Base-by-base conservation (phyloP, 2,888 invertebrate genomes). In the Melipona beecheii region DNA sequence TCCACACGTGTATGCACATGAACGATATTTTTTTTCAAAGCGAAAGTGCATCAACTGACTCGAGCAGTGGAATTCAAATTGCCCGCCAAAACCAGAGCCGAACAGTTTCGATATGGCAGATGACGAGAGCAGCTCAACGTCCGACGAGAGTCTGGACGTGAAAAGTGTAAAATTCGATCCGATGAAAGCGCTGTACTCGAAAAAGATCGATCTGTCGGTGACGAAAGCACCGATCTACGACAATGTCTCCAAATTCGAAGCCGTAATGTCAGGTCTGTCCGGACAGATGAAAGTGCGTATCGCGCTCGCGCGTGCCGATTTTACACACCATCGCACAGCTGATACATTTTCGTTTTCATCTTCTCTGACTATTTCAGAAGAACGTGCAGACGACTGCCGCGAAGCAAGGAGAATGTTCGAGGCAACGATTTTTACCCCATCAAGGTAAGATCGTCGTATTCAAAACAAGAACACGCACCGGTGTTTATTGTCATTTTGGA, bases 121-220 rank as follows among this genome's bases (percentile, higher is more conserved):
- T 79, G 90, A 86, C 19, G 89, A 87, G 19, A 80, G 81, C 36
- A 89, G 83, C 69, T 81, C 86, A 50, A 87, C 91, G 86, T 94
- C 93, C 66, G 95, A 95, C 81, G 95, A 95, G 65, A 94, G 94
- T 90, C 92, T 96, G 78, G 95, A 97, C 90, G 94, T 95, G 72
- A 94, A 92, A 60, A 96, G 96, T 92, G 95, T 95, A 13, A 92
- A 95, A 71, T 98, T 97, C 89, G 96, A 98, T 94, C 96, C 98
- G 0, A 60, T 97, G 3, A 96, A 96, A 92, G 97, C 96, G 0
- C 94, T 98, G 21, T 96, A 96, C 88, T 95, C 96, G 0, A 87
- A 95, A 0, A 95, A 96, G 88, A 91, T 96, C 0, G 94, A 94
- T 78, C 90, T 96, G 24, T 96, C 97, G 0, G 94, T 95, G 5